Base-by-base conservation (phyloP, 2,113 vertebrate species). In the Xenotilapia longispinis region DNA sequence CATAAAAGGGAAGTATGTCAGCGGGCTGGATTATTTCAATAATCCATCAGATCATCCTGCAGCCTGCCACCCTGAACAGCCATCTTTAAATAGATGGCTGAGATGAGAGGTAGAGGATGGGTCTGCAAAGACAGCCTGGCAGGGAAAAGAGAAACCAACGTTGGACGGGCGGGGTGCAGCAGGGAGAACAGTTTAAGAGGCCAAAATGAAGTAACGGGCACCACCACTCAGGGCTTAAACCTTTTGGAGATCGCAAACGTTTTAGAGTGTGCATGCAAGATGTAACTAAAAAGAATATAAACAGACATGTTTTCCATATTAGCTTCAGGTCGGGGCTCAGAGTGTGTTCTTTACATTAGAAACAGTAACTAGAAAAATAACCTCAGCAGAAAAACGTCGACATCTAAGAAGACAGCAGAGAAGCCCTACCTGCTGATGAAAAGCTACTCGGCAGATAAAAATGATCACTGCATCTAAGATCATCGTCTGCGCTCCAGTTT, bases 31-130 rank as follows among this genome's bases (percentile, higher is more conserved):
- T 96, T 96, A 96, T 90, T 49, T 42, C 42, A 85, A 49, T 97
- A 97, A 97, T 97, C 96, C 95, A 83, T 68, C 86, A 95, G 92
- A 96, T 96, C 95, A 96, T 96, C 95, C 93, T 63, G 73, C 88
- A 79, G 83, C 73, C 91, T 54, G 87, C 91, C 91, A 85, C 88
- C 91, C 92, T 93, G 88, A 79, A 84, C 94, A 86, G 79, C 88
- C 87, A 88, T 93, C 93, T 96, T 96, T 95, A 96, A 95, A 96
- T 93, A 96, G 93, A 93, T 80, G 60, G 85, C 84, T 81, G 88
- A 93, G 88, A 89, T 92, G 83, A 94, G 90, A 86, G 88, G 86
- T 53, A 80, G 88, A 85, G 93, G 81, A 89, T 91, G 88, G 88
- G 89, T 86, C 40, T 85, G 82, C 42, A 86, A 73, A 83, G 82